These are phyloP conservation scores for Aplysina aerophoba DNA, from an alignment of 37 sponge, comb jelly and placozoan species.

Conservation along the genomic window DNA sequence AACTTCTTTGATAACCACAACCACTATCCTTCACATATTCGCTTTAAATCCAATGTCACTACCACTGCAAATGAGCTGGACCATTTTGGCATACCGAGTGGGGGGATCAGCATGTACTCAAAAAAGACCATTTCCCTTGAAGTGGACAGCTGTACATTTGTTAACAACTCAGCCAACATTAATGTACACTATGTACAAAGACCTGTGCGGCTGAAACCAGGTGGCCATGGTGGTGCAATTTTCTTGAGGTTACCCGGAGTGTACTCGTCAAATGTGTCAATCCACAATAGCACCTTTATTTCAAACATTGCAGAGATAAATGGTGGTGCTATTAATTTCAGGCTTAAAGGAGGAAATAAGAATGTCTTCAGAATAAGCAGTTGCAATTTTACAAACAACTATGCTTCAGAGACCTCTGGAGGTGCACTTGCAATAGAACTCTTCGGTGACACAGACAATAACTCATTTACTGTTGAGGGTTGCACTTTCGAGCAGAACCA, in stretches of 20 bases:
- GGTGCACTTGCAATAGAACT: conserved; percentile 69
- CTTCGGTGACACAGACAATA: conserved; percentile 51
- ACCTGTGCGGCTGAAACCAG: background rate
- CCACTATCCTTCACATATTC: background rate
- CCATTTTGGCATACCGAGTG: background rate
- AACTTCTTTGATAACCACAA: background rate
- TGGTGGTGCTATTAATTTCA: conserved; percentile 8
- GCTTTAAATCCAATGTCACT: no score
- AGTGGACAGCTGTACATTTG: conserved; percentile 32
- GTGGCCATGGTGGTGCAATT: conserved; percentile 16
- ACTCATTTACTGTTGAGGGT: conserved; percentile 41
- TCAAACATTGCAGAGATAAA: conserved; percentile 13
- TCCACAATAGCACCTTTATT: background rate
- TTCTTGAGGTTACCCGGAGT: background rate
- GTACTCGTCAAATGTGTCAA: background rate
- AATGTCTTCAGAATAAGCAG: conserved; percentile 40
- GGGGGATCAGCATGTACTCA: background rate
- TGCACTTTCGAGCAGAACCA: conserved; percentile 45
- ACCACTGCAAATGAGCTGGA: background rate
- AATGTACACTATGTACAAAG: background rate
- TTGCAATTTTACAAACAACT: conserved; percentile 46
- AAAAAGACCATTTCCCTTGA: background rate
- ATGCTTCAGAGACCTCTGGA: conserved; percentile 61
- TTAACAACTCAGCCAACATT: conserved; percentile 36
- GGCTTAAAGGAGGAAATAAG: background rate